A percentile compares a stretch with the other conserved stretches of the same genome.
phyloP scores from a whole-genome alignment of 2,888 invertebrate species.

The Dendrolimus houi region DNA sequence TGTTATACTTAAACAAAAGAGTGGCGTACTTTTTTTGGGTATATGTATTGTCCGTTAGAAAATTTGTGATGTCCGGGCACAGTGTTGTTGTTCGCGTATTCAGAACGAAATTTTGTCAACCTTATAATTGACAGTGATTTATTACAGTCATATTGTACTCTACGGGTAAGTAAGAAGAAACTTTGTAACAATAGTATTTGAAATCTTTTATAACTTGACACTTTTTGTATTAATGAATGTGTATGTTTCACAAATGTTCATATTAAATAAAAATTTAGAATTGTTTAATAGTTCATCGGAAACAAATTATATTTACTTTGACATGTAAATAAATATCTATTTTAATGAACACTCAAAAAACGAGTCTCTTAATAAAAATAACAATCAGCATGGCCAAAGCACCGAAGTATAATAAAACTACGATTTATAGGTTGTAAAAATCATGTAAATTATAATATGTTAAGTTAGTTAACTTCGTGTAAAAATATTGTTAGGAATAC shows the following conservation, averaged over 20 bases:
- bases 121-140: constrained; percentile 57
- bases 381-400: constrained; percentile 63
- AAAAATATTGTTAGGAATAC: constrained; percentile 56
- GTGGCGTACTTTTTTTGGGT: constrained; percentile 39
- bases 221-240: background rate
- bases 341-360: background rate
- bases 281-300: constrained; percentile 16
- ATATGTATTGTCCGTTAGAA: constrained; percentile 36
- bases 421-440: constrained; percentile 56
- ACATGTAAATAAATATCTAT: background rate
- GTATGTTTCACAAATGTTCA: constrained; percentile 1
- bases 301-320: constrained; percentile 2
- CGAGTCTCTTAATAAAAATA: constrained; percentile 1
- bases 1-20: constrained; percentile 22
- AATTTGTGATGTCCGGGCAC: constrained; percentile 35
- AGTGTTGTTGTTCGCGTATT: constrained; percentile 14
- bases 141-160: constrained; percentile 35
- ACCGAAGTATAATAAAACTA: constrained; percentile 55
- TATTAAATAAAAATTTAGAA: constrained; percentile 7
- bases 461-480: constrained; percentile 25
- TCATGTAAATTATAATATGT: constrained; percentile 44
- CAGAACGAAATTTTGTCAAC: constrained; percentile 44
- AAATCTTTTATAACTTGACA: constrained; percentile 6
- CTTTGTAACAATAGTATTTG: background rate
- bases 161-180: background rate